Evolutionary conservation across 2,113 vertebrate species (phyloP).

Genomic region (Sinocyclocheilus anophthalmus): DNA sequence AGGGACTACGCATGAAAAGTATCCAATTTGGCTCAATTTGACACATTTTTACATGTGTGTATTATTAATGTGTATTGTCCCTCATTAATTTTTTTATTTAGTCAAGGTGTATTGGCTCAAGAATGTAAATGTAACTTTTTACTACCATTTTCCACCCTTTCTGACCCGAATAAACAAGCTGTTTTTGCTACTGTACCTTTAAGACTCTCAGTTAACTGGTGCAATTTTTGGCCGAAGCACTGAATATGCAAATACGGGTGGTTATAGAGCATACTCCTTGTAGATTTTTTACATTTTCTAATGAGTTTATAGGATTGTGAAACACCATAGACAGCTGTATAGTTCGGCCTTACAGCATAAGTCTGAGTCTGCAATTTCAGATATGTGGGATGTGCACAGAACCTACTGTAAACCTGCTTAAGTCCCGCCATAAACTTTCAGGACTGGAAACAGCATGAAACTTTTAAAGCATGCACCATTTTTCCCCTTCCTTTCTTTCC

Average conservation of each 20-base stretch:
- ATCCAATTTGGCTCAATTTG: no score
- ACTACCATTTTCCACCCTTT: neutral
- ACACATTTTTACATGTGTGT: no score
- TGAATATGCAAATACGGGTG: neutral
- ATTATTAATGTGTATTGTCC: no score
- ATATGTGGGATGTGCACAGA: neutral
- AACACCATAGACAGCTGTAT: neutral
- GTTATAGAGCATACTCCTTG: neutral
- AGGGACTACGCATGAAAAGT: no score
- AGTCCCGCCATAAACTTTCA: constrained; percentile 3
- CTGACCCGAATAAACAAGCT: neutral
- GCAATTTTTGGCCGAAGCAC: neutral
- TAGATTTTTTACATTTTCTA: neutral
- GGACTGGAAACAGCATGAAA: neutral
- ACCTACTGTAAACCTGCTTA: neutral
- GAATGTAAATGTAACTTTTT: no score
- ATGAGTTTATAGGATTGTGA: no score
- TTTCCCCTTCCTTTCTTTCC: neutral
- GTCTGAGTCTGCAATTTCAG: neutral
- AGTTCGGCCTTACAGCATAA: neutral
- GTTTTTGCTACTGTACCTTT: neutral
- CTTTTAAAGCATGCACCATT: neutral
- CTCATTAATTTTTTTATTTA: no score
- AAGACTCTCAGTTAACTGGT: neutral
- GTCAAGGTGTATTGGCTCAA: no score